phyloP scores from a whole-genome alignment of 1,140 invertebrate species.

The Andrena cerasifolii region DNA sequence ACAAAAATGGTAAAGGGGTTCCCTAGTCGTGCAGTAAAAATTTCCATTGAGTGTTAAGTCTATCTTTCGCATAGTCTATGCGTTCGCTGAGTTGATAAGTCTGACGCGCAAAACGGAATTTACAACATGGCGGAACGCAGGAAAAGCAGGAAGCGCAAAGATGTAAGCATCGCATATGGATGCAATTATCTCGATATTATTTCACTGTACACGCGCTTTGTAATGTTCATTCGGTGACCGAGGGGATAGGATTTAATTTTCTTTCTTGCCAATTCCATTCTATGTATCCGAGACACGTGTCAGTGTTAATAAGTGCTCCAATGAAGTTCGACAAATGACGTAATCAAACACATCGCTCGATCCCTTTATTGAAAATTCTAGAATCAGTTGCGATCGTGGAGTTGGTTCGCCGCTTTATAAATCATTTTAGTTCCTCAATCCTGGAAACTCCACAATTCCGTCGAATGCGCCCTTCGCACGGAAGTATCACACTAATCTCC shows the following conservation, averaged over 20 bases:
- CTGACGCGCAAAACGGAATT: slow-evolving; percentile 67
- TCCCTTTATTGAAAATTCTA: slow-evolving; percentile 13
- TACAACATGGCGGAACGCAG: slow-evolving; percentile 89
- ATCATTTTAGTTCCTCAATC: not conserved
- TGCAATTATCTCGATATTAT: slow-evolving; percentile 39
- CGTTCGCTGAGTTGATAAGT: no score
- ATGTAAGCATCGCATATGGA: slow-evolving; percentile 83
- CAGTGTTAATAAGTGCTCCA: slow-evolving; percentile 26
- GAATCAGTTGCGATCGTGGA: slow-evolving; percentile 12
- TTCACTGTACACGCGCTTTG: not conserved
- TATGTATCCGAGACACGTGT: slow-evolving; percentile 13
- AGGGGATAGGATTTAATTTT: not conserved
- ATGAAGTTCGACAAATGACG: slow-evolving; percentile 49
- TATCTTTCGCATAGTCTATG: no score
- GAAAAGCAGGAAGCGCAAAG: slow-evolving; percentile 89
- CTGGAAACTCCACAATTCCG: no score
- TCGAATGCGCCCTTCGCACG: not conserved
- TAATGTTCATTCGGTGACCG: not conserved
- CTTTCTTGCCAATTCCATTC: not conserved
- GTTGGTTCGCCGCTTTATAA: not conserved
- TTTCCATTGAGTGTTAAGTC: no score
- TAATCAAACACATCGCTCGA: slow-evolving; percentile 45
- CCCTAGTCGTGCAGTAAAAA: no score
- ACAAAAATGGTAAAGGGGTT: no score
- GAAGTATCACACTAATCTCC: not conserved